phyloP scores from a whole-genome alignment of 2,113 vertebrate species.

The Baryphthengus martii region DNA sequence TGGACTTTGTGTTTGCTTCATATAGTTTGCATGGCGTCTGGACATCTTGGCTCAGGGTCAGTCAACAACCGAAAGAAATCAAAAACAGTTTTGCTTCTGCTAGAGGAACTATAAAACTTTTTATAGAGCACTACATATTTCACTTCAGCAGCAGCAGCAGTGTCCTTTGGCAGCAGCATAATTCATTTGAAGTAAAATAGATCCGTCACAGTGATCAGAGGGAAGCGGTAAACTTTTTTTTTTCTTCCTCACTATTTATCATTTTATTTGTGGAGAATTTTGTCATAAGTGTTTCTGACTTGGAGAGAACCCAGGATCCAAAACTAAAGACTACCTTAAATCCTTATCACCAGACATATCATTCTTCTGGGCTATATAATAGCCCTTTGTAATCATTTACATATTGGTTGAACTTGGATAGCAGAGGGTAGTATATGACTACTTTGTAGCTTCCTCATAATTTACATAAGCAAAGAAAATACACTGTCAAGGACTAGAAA shows the following conservation, averaged over 20 bases:
- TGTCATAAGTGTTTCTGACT: neutral
- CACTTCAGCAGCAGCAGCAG: neutral
- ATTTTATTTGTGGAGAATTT: neutral
- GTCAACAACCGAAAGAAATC: neutral
- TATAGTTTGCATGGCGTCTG: accelerated
- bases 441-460: neutral
- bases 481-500: neutral
- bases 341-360: neutral
- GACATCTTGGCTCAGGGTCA: neutral
- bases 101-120: neutral
- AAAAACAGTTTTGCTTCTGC: neutral
- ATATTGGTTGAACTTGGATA: neutral
- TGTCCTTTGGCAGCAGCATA: neutral
- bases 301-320: neutral
- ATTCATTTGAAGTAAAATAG: neutral
- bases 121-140: neutral
- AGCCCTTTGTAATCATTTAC: neutral
- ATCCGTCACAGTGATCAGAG: neutral
- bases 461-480: neutral
- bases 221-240: neutral
- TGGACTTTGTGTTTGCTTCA: neutral
- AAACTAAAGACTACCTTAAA: neutral
- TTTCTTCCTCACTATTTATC: neutral
- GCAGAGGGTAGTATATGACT: neutral
- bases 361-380: neutral